Base-by-base conservation (phyloP, 1,140 invertebrate genomes). In the Drosophila murphyi region DNA sequence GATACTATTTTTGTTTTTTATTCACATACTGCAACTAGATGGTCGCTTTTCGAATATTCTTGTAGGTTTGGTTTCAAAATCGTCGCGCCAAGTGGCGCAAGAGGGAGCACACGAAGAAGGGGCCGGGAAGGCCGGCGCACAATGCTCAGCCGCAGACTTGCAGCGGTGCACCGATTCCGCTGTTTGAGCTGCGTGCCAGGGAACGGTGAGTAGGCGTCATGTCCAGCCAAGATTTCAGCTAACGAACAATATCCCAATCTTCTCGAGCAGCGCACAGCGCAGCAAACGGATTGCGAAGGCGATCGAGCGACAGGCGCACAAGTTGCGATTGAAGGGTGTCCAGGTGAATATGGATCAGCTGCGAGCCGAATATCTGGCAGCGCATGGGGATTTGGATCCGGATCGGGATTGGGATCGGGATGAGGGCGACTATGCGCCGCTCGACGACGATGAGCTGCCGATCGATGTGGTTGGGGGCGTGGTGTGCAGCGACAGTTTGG, bases 51-150 rank as follows among this genome's bases (percentile, higher is more conserved):
- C 20, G 1, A 20, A 67, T 73, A 34, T 59, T 37, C 60, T 71
- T 74, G 0, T 41, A 99, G 98, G 99, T 99, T 39, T 99, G 98
- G 98, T 99, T 99, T 93, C 99, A 99, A 94, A 99, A 99, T 93
- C 95, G 99, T 29, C 94, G 99, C 34, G 99, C 99, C 7, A 99
- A 99, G 93, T 99, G 98, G 98, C 95, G 98, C 56, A 99, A 99
- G 94, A 98, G 98, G 93, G 99, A 99, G 93, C 98, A 99, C 93
- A 99, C 98, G 41, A 98, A 99, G 93, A 99, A 99, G 85, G 98
- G 98, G n/a, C 98, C 98, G 0, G 98, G 98, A 0, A 95, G 98
- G 92, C 98, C 98, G 39, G 98, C 98, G 2, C 98, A 99, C 93
- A 99, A 99, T 93, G 98, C 98, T 2, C 98, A 99, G 93, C 98